Evolutionary conservation across 1,140 invertebrate species (phyloP).

Genomic region (Scaptomyza hsui): DNA sequence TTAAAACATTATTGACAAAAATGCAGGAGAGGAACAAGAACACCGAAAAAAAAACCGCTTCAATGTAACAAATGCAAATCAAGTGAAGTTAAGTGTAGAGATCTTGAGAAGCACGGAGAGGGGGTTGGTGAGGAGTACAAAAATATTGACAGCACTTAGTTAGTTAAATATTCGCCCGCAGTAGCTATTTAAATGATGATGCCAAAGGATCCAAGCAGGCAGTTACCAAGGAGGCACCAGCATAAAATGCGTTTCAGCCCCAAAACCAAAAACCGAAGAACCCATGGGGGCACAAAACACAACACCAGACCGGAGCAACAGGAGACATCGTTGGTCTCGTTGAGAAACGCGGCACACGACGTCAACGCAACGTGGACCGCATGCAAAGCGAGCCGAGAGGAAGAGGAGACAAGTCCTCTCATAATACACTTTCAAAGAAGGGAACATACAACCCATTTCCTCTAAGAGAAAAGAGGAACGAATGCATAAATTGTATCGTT

Average conservation of each 20-base stretch:
- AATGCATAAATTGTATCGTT: no score
- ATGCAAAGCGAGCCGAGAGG: conserved; percentile 40
- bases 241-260: conserved; percentile 59
- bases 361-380: conserved; percentile 63
- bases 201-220: conserved; percentile 44
- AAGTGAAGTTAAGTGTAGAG: conserved; percentile 4
- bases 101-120: neutral
- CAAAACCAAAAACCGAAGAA: conserved; percentile 32
- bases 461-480: no score
- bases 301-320: neutral
- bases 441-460: no score
- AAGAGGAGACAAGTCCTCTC: neutral
- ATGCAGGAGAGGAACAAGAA: neutral
- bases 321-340: neutral
- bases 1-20: conserved; percentile 68
- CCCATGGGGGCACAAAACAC: conserved; percentile 41
- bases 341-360: conserved; percentile 36
- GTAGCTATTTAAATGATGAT: conserved; percentile 79
- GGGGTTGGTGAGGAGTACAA: neutral
- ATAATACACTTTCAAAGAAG: conserved; percentile 8
- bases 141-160: conserved; percentile 65
- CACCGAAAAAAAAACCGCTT: neutral
- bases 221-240: conserved; percentile 61
- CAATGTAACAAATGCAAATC: conserved; percentile 62
- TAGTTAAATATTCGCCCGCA: conserved; percentile 71